Evolutionary conservation across 2,113 vertebrate genomes (phyloP), one percentile per base, ranked within the genome.

Genomic region (Oriolus oriolus): DNA sequence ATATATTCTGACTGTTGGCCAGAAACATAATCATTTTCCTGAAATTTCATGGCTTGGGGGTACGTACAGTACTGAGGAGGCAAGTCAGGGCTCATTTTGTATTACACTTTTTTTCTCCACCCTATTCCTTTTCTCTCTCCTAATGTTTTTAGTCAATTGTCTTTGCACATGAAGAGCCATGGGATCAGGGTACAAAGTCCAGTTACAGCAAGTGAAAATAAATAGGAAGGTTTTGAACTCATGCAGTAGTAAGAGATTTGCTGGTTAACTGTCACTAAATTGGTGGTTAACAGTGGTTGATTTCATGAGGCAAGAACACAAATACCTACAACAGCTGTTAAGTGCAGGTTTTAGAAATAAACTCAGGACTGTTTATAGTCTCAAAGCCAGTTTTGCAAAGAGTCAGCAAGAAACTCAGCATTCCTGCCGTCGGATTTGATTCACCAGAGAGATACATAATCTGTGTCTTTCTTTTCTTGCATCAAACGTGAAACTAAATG

Each of bases 141-240:
- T 86, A 22, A 53, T 78, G 44, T n/a, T 75, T 69, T 92, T 84
- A 78, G 42, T 95, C 78, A 89, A 81, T 94, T 97, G 88, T 80
- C 33, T 65, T 83, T 92, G 60, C 49, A 73, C 26, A 49, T 79
- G 90, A 87, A 63, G 75, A 82, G 57, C 64, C 79, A 45, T 69
- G 68, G 37, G 35, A 71, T 91, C 37, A 27, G 79, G 28, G 37
- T 39, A 64, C 28, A 9, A 53, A 95, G 78, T 73, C 66, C 85
- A 85, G 28, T 88, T 83, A 74, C 85, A 84, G 41, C 69, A 84
- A 41, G 56, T 68, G 63, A 84, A 79, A 96, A 73, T 69, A 91
- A 95, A 86, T 44, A 54, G 49, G 52, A 84, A 84, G 57, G 57
- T 92, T 92, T 87, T 80, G 65, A 84, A 73, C 44, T 94, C 39